Base-by-base conservation (phyloP, 2,888 invertebrate genomes). In the Himalopsyche japonica region DNA sequence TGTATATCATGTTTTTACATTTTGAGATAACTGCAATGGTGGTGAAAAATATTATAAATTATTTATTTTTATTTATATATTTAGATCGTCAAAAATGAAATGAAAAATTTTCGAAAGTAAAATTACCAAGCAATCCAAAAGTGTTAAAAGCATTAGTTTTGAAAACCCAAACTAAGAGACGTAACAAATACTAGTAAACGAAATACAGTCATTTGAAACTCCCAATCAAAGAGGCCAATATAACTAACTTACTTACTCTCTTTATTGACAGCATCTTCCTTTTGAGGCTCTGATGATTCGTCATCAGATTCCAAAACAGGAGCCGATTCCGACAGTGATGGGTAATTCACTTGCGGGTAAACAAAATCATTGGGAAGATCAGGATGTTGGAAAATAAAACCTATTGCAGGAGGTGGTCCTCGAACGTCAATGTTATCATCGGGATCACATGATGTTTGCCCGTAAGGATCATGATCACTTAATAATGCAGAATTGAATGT, bases 341-440 rank as follows among this genome's bases (percentile, higher is more conserved):
- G 70, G 27, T 27, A 30, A 27, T 30, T 27, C 27, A 27, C 70
- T 15, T 15, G 15, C 2, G 70, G 70, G 30, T 27, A 27, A 70
- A 15, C 24, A 24, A 57, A n/a, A 57, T 24, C 57, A 57, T 20
- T 24, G 57, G 57, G 57, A 30, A 70, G 20, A 12, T 70, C 20
- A 30, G 70, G 70, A 70, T 70, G 76, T 80, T 48, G 43, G 47
- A 49, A 76, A 27, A 80, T 83, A 48, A 80, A 80, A 7, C 83
- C 80, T 12, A 43, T 27, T 10, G 80, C 80, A 76, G 80, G 83
- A 37, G 83, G 83, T 8, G 47, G 20, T 30, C 70, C 70, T 30
- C 70, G 70, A 1, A 12, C 12, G 12, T 70, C 57, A 57, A 48
- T 48, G n/a, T 4, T 7, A 7, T 57, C 57, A 57, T 57, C 57